Percentiles rank a stretch among this genome's conserved stretches.
These are phyloP conservation scores for Notolabrus celidotus DNA, from an alignment of 2,797 vertebrate genomes.

Conservation along the genomic window DNA sequence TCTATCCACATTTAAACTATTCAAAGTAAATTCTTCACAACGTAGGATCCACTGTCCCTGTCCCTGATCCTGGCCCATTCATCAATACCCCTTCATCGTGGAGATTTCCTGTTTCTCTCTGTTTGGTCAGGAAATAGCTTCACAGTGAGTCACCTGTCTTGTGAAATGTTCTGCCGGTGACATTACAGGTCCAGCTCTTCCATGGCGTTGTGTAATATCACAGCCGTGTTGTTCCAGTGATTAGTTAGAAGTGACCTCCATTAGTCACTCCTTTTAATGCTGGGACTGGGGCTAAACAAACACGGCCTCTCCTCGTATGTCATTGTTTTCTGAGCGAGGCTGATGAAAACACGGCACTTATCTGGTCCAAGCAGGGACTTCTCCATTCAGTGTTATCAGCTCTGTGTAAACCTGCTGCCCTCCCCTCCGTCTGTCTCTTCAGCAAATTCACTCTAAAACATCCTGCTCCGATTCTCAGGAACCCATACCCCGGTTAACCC, in stretches of 20 bases:
- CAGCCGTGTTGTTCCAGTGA: constrained; percentile 16
- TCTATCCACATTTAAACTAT: too few species aligned
- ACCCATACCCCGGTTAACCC: neutral
- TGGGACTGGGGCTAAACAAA: constrained; percentile 24
- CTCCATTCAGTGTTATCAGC: constrained; percentile 44
- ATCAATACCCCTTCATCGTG: neutral
- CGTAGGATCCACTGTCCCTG: neutral
- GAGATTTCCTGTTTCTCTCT: neutral
- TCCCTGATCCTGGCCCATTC: neutral
- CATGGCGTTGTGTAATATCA: neutral
- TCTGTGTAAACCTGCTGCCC: neutral
- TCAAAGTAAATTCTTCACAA: too few species aligned
- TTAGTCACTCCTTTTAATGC: neutral
- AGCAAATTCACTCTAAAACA: constrained; percentile 2
- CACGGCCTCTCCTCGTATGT: rapidly evolving
- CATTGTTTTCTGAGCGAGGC: constrained; percentile 50
- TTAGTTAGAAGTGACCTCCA: constrained; percentile 12
- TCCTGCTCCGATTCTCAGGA: too few species aligned
- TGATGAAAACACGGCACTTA: constrained; percentile 35
- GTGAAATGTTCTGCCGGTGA: neutral
- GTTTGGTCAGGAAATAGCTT: neutral
- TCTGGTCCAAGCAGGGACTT: constrained; percentile 44
- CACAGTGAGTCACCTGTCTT: constrained; percentile 4
- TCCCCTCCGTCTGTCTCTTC: neutral
- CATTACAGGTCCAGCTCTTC: neutral